Base-by-base conservation (phyloP, 2,888 invertebrate genomes). In the Acleris literana region DNA sequence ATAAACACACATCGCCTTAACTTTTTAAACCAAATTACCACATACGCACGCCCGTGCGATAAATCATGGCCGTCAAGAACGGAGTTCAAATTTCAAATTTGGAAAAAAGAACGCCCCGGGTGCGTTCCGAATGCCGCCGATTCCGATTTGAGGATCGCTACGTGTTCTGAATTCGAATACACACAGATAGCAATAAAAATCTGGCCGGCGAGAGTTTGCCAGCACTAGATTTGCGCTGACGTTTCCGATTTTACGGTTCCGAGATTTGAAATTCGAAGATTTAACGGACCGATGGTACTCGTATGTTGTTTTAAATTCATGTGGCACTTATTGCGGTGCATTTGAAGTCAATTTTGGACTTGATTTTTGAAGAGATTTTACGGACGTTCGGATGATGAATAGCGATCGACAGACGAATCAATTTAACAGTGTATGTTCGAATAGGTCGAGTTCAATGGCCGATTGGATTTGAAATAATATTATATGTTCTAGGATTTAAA, bases 41-140 rank as follows among this genome's bases (percentile, higher is more conserved):
- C 69, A 68, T 69, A 69, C 71, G 70, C 69, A 69, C 71, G 70
- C 68, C 49, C 68, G 62, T 46, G 39, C 55, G 20, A 66, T 66
- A 66, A 66, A 66, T 66, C 66, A 66, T 57, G 56, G 66, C 66
- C 44, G 66, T 61, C 60, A 65, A 61, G 66, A 62, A 52, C 66
- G 68, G 68, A 71, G 69, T 72, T 70, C 71, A 72, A 72, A 71
- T 70, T 72, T 70, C 70, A 69, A 72, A 72, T 72, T 72, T 71
- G 56, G 70, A 72, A 79, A 77, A 75, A 76, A 72, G 70, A 77
- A 76, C 74, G 74, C 68, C 64, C 55, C 57, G 69, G 68, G 72
- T 79, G 75, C 72, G 74, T 80, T 80, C 75, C 69, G 76, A 79
- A 78, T 76, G 77, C 74, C 74, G 64, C 71, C 71, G 71, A 55